Percentiles rank a stretch among this genome's conserved stretches.
phyloP scores from a whole-genome alignment of 2,113 vertebrate species.

The Bujurquina vittata region DNA sequence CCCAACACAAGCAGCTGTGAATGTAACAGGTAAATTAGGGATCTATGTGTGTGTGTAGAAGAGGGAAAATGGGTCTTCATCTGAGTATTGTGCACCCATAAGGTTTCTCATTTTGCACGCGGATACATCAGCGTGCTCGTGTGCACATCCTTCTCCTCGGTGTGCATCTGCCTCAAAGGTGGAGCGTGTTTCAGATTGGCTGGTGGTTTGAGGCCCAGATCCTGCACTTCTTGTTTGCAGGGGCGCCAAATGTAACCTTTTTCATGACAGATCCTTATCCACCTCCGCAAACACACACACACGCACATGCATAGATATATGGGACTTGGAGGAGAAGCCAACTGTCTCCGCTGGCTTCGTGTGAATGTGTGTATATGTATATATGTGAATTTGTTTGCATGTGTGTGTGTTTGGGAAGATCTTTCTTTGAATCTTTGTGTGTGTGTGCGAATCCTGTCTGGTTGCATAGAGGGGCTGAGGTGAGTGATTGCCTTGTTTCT shows the following conservation, averaged over 20 bases:
- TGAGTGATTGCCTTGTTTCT: constrained; percentile 79
- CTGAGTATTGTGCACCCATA: background rate
- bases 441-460: constrained; percentile 39
- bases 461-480: constrained; percentile 44
- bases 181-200: constrained; percentile 59
- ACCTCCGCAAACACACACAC: background rate
- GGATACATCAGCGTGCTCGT: background rate
- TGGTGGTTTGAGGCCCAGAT: constrained; percentile 68
- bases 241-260: constrained; percentile 67
- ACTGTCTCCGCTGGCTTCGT: constrained; percentile 30
- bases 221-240: constrained; percentile 62
- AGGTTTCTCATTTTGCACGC: background rate
- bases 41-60: background rate
- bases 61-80: background rate
- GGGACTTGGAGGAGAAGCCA: constrained; percentile 45
- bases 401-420: constrained; percentile 15
- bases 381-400: background rate
- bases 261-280: constrained; percentile 49
- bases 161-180: constrained; percentile 50
- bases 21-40: constrained; percentile 12
- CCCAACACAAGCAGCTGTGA: constrained; percentile 31
- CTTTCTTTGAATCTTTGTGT: constrained; percentile 1
- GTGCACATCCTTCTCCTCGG: constrained; percentile 17
- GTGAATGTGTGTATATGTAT: background rate
- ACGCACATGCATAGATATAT: background rate